A percentile compares a stretch with the other conserved stretches of the same genome.
Evolutionary conservation across 2,113 vertebrate species (phyloP).

Genomic region (Xenus cinereus): DNA sequence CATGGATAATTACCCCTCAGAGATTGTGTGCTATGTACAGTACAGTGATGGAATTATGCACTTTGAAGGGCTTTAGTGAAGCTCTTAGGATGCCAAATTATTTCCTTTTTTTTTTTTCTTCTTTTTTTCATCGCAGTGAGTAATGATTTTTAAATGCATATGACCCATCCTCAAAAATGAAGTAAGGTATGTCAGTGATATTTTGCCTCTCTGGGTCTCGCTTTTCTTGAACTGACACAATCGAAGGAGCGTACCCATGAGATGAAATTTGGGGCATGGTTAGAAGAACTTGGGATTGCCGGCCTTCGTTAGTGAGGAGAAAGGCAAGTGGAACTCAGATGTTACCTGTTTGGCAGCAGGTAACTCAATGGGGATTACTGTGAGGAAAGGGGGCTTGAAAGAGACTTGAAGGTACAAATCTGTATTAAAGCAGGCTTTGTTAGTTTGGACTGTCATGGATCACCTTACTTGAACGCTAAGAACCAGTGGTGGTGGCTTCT

Average conservation of each 20-base stretch:
- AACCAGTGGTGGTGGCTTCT: neutral
- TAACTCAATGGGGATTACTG: neutral
- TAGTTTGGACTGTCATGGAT: neutral
- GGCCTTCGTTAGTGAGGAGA: neutral
- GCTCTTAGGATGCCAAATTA: conserved; percentile 33
- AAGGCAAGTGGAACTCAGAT: neutral
- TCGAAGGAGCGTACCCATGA: neutral
- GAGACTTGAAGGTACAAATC: neutral
- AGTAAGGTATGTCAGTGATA: neutral
- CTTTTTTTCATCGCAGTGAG: neutral
- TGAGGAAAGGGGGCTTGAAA: neutral
- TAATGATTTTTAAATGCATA: conserved; percentile 44
- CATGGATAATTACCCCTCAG: conserved; percentile 53
- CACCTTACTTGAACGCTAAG: neutral
- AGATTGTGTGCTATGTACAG: conserved; percentile 43
- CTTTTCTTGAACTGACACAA: neutral
- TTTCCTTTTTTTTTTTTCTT: neutral
- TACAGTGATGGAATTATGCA: conserved; percentile 29
- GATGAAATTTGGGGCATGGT: neutral
- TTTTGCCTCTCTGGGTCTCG: neutral
- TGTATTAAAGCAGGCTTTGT: neutral
- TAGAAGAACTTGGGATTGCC: neutral
- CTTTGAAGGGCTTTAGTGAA: conserved; percentile 46
- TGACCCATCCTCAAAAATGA: neutral
- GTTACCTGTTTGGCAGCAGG: neutral